Evolutionary conservation across 2,888 invertebrate species (phyloP), one percentile per base, ranked within the genome.

Genomic region (Parochlus steinenii): DNA sequence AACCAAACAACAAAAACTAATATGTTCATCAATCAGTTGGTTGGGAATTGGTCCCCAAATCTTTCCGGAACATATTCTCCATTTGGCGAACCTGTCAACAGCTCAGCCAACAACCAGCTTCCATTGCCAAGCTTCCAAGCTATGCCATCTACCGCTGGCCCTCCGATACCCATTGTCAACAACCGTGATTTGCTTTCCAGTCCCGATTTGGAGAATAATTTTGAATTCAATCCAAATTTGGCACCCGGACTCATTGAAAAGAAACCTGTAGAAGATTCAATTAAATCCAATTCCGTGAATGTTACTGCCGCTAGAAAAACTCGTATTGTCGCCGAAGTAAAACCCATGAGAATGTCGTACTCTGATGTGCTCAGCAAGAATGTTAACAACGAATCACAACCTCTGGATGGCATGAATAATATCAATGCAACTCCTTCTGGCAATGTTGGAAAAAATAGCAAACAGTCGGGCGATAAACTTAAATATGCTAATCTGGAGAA

Each of bases 331-430:
- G 83, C 82, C 23, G 83, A 83, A 59, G 83, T 85, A 0, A 80
- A 80, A 48, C 83, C 83, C 1, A 83, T 83, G 82, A 67, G 83
- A 35, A 82, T 83, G 32, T 75, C 79, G 10, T 85, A 85, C 53
- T 85, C 85, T 0, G 83, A 82, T 60, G 81, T 85, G 6, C 52
- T 85, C 26, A 74, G 80, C 19, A 85, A 85, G 56, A 64, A 64
- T 41, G 58, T 62, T 22, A 11, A 19, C 6, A 33, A 24, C 12
- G 33, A 18, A 14, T 14, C n/a, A n/a, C n/a, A n/a, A n/a, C n/a
- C n/a, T n/a, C n/a, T n/a, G n/a, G n/a, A n/a, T n/a, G n/a, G 23
- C 2, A 30, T 30, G 4, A 36, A 30, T 12, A 36, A 30, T 24
- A 29, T 30, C 24, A 34, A 34, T 11, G 29, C 34, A 22, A 36